phyloP scores from a whole-genome alignment of 2,888 invertebrate species.

The Balanococcus diminutus region DNA sequence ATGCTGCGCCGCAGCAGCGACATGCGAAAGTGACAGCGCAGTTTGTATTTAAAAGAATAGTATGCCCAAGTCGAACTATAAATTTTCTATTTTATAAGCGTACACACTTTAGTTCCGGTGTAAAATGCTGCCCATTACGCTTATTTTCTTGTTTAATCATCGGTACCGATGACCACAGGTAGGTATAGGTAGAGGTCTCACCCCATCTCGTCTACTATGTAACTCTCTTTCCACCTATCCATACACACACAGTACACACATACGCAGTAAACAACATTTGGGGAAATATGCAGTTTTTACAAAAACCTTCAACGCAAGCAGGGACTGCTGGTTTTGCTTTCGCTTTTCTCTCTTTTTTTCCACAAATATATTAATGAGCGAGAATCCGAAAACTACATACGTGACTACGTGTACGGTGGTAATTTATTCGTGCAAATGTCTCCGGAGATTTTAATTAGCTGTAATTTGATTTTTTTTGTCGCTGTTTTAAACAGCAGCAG shows the following conservation, averaged over 20 bases:
- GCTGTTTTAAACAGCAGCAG: not conserved
- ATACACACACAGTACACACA: too few species aligned
- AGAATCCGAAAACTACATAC: not conserved
- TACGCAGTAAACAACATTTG: not conserved
- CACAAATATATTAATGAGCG: not conserved
- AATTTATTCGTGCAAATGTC: constrained; percentile 10
- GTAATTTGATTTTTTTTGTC: constrained; percentile 15
- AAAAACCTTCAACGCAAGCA: not conserved
- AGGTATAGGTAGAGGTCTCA: not conserved
- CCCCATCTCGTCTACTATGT: too few species aligned
- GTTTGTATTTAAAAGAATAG: not conserved
- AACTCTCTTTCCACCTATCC: too few species aligned
- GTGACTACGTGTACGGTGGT: not conserved
- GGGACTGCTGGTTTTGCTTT: not conserved
- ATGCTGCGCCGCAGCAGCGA: not conserved
- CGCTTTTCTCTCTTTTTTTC: not conserved
- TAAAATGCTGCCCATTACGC: constrained; percentile 21
- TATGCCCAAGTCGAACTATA: constrained; percentile 14
- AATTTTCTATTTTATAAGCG: constrained; percentile 22
- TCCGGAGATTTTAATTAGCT: not conserved
- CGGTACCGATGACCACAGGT: not conserved
- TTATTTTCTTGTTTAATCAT: not conserved
- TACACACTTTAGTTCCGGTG: constrained; percentile 12
- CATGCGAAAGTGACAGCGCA: not conserved
- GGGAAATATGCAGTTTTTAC: not conserved